Conservation (phyloP, 2,888 invertebrate species). For the Mythimna vitellina region DNA sequence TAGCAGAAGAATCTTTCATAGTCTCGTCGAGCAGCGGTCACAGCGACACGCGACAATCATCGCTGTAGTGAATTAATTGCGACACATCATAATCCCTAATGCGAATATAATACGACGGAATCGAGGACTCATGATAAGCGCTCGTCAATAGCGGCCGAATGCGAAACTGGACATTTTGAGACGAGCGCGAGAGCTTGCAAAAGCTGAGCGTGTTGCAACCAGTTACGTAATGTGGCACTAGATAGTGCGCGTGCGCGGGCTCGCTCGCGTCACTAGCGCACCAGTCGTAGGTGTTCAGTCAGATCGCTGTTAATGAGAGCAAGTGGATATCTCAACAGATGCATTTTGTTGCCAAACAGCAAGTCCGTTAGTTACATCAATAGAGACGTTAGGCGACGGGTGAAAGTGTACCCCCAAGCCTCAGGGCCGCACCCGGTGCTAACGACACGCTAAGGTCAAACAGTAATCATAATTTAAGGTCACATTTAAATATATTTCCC, state of each 20-base stretch:
- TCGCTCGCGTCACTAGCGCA: not conserved
- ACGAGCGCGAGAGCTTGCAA: slow-evolving; percentile 12
- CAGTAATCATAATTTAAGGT: slow-evolving; percentile 41
- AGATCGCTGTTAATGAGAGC: no score
- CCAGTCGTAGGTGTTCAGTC: not conserved
- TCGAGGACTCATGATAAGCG: not conserved
- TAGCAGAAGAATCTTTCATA: no score
- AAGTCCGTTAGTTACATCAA: slow-evolving; percentile 19
- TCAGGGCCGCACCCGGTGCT: slow-evolving; percentile 1
- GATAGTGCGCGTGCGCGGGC: not conserved
- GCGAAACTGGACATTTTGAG: slow-evolving; percentile 10
- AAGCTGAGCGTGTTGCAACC: slow-evolving; percentile 16
- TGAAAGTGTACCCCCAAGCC: slow-evolving; percentile 1
- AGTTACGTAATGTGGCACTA: not conserved
- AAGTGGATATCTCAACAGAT: no score
- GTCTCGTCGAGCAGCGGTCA: not conserved
- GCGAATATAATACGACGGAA: slow-evolving; percentile 33
- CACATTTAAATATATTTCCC: slow-evolving; percentile 48
- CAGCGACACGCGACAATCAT: not conserved
- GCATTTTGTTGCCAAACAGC: slow-evolving; percentile 9
- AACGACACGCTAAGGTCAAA: slow-evolving; percentile 23
- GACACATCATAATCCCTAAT: slow-evolving; percentile 20
- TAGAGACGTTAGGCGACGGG: slow-evolving; percentile 21
- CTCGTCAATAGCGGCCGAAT: not conserved
- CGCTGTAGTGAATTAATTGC: not conserved